Conservation (phyloP, 1,140 invertebrate genomes). For the Hetaerina americana region DNA sequence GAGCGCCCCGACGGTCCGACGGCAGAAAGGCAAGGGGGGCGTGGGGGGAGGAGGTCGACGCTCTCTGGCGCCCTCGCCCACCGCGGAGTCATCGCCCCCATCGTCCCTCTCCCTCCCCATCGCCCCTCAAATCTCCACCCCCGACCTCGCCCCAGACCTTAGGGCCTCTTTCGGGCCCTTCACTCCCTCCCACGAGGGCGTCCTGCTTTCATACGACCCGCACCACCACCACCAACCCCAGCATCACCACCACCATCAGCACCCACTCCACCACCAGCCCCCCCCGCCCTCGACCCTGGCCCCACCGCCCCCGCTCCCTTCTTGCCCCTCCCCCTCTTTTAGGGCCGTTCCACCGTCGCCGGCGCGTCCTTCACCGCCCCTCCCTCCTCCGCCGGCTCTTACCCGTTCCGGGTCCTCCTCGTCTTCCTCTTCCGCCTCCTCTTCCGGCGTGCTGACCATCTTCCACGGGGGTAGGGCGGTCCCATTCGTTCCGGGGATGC, state of each 20-base stretch:
- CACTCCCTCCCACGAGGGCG: neutral
- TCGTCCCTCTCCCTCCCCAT: conserved; percentile 26
- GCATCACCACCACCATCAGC: no score
- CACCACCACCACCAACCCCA: no score
- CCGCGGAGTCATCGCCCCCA: neutral
- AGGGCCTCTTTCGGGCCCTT: conserved; percentile 17
- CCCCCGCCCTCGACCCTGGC: neutral
- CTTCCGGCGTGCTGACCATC: conserved; percentile 19
- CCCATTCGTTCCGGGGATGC: conserved; percentile 73
- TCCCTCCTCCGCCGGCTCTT: conserved; percentile 27
- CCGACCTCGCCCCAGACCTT: conserved; percentile 33
- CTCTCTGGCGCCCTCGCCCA: neutral
- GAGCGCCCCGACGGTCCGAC: neutral
- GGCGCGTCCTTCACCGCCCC: conserved; percentile 22
- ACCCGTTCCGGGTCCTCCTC: conserved; percentile 17
- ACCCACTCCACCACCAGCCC: no score
- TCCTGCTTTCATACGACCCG: neutral
- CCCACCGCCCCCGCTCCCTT: neutral
- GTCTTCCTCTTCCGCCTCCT: conserved; percentile 21
- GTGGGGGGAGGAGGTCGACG: no score
- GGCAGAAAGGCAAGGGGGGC: neutral
- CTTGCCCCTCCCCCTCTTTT: neutral
- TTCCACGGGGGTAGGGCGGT: conserved; percentile 54
- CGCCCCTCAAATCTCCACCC: conserved; percentile 40
- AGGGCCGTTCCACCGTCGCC: neutral